These are phyloP conservation scores for Acromyrmex charruanus DNA, from an alignment of 1,140 invertebrate species.

Conservation along the genomic window DNA sequence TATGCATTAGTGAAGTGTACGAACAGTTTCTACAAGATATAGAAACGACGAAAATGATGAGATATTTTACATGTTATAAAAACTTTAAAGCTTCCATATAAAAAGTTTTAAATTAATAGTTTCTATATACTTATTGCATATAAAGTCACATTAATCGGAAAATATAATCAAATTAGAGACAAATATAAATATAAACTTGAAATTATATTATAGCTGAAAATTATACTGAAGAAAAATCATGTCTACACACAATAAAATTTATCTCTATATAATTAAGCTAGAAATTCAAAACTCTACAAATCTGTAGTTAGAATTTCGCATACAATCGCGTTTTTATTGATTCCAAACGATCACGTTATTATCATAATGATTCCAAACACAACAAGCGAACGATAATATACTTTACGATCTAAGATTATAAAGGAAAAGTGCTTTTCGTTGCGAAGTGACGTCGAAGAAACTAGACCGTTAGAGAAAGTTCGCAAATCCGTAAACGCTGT, in stretches of 20 bases:
- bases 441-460: not conserved
- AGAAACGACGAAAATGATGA: not conserved
- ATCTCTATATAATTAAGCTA: not conserved
- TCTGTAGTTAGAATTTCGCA: not conserved
- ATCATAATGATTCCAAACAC: not conserved
- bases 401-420: not conserved
- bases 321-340: not conserved
- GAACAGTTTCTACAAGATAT: not conserved
- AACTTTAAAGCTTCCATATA: not conserved
- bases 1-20: not conserved
- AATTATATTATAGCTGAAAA: not conserved
- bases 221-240: not conserved
- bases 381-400: slow-evolving; percentile 4
- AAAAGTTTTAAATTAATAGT: not conserved
- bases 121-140: not conserved
- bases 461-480: slow-evolving; percentile 45
- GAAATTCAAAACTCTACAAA: not conserved
- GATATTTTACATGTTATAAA: slow-evolving; percentile 8
- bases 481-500: slow-evolving; percentile 47
- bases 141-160: slow-evolving; percentile 4
- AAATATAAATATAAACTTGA: not conserved
- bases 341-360: not conserved
- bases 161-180: not conserved
- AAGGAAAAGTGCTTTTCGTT: not conserved
- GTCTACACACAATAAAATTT: not conserved